Conservation (phyloP, 2,888 invertebrate species). For the Pandemis cinnamomeana region DNA sequence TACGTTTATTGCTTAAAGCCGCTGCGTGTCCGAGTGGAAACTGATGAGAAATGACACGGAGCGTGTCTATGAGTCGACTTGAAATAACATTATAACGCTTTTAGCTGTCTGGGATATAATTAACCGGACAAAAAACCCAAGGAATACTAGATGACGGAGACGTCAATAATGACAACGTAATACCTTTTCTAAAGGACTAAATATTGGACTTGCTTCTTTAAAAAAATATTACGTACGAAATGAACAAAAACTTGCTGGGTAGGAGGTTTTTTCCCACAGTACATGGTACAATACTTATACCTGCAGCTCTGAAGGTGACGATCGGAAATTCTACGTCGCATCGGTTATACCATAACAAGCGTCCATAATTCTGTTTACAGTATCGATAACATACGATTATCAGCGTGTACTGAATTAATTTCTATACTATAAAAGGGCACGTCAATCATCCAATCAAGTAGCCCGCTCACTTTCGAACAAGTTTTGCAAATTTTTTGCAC, state of each 20-base stretch:
- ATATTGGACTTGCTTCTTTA: no score
- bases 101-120: slow-evolving; percentile 20
- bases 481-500: slow-evolving; percentile 44
- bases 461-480: slow-evolving; percentile 54
- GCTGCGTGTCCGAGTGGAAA: slow-evolving; percentile 27
- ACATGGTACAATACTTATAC: background rate
- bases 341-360: slow-evolving; percentile 31
- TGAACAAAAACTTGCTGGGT: background rate
- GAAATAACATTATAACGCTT: slow-evolving; percentile 32
- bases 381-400: slow-evolving; percentile 66
- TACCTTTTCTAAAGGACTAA: no score
- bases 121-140: background rate
- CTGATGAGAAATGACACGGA: slow-evolving; percentile 17
- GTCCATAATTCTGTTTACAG: slow-evolving; percentile 61
- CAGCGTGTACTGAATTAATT: slow-evolving; percentile 52
- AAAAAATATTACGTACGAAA: background rate
- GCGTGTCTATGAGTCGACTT: slow-evolving; percentile 24
- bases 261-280: background rate
- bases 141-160: background rate
- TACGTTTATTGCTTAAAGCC: slow-evolving; percentile 28
- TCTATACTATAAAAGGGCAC: slow-evolving; percentile 61
- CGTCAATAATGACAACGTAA: background rate
- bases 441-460: slow-evolving; percentile 79
- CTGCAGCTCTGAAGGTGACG: slow-evolving; percentile 11
- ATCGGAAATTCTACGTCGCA: slow-evolving; percentile 4